Evolutionary conservation across 1,140 invertebrate genomes (phyloP), one percentile per base, ranked within the genome.

Genomic region (Microplitis demolitor): DNA sequence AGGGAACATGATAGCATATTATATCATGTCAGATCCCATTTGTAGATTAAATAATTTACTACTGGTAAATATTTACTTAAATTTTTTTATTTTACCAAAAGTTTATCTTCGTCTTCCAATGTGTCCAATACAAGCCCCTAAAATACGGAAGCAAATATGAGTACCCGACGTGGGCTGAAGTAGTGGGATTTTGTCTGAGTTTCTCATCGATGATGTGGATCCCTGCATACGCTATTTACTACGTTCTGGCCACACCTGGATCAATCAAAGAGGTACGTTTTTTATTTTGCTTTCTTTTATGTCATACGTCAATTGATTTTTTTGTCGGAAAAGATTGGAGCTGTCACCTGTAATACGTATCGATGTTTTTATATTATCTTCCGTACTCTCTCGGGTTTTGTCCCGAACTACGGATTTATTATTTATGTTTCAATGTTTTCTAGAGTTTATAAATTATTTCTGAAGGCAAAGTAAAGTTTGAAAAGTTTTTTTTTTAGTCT

Each of bases 141-240:
- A 90, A 88, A 31, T 92, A 93, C 75, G 91, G 90, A 31, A 86
- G 87, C 34, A 86, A 85, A 16, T 94, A 94, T 79, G 85, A 89
- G 35, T 95, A 93, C 83, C 94, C 94, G 2, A 78, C 83, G n/a
- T 94, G 93, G 92, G 93, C 92, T 2, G 89, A 94, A 75, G 82
- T 89, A n/a, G 85, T 95, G 70, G 94, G 94, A 0, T 91, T 91
- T 78, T 82, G 88, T 50, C 88, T 95, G 76, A 93, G 92, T 60
- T 82, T 94, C n/a, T 90, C 92, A 0, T 95, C 94, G 0, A 93
- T 95, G 88, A 83, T 92, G 4, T 90, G 91, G 85, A 91, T 95
- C 77, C 94, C 93, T 4, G 81, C 83, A 2, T 93, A 93, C 76
- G 90, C 88, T 9, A 78, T 92, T 35, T 92, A 91, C 75, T 91